A percentile compares a stretch with the other conserved stretches of the same genome.
phyloP scores from a whole-genome alignment of 2,113 vertebrate species.

The Neoarius graeffei region DNA sequence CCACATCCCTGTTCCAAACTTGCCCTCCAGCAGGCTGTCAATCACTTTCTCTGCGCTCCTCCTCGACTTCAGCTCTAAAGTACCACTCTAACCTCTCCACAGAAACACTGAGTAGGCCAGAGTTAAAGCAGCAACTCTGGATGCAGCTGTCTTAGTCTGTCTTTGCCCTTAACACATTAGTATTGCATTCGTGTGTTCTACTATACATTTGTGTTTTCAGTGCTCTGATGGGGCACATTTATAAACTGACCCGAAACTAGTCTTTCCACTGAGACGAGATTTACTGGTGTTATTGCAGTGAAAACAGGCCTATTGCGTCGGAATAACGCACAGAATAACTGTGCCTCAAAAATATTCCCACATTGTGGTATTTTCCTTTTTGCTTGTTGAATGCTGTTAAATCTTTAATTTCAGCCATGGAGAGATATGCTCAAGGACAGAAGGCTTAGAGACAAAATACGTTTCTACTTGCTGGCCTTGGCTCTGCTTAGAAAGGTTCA shows the following conservation, averaged over 20 bases:
- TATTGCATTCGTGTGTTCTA: conserved; percentile 48
- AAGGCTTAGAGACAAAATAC: conserved; percentile 45
- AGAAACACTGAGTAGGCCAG: conserved; percentile 27
- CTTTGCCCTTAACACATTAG: conserved; percentile 42
- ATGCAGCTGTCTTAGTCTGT: conserved; percentile 15
- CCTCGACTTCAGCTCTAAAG: conserved; percentile 39
- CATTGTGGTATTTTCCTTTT: conserved; percentile 45
- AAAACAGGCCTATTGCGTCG: conserved; percentile 46
- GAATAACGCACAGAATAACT: conserved; percentile 46
- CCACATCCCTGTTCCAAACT: conserved; percentile 28
- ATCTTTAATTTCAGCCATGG: conserved; percentile 52
- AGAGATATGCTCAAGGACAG: conserved; percentile 53
- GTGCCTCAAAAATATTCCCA: conserved; percentile 37
- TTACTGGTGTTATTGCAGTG: conserved; percentile 46
- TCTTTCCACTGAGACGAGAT: conserved; percentile 42
- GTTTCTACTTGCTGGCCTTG: conserved; percentile 34
- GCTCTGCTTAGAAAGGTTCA: conserved; percentile 32
- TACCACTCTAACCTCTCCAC: conserved; percentile 50
- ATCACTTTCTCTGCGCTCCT: conserved; percentile 46
- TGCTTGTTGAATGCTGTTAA: conserved; percentile 49
- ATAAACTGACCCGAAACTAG: conserved; percentile 42
- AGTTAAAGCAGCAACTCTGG: conserved; percentile 34
- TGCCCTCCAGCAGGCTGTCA: conserved; percentile 56
- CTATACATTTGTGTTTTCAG: conserved; percentile 38
- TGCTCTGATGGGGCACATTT: conserved; percentile 44